Base-by-base conservation (phyloP, 2,888 invertebrate genomes). In the Cephonodes hylas region DNA sequence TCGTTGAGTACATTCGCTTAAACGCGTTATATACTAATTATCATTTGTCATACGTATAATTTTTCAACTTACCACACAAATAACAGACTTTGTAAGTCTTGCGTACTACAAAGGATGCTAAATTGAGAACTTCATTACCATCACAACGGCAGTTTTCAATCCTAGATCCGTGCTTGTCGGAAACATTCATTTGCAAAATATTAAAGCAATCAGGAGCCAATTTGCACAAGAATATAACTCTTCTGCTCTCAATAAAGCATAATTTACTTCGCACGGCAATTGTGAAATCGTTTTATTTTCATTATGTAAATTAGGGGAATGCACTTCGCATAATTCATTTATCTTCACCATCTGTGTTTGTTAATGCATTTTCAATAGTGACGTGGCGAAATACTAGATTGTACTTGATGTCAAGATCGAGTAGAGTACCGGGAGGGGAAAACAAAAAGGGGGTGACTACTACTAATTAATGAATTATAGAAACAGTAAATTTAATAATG, bases 221-320 rank as follows among this genome's bases (percentile, higher is more conserved):
- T 53, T 53, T 18, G 27, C 53, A 53, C 27, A 31, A 53, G 31
- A 31, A 53, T 44, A 44, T 53, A 31, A 53, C 53, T 53, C 53
- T 53, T 31, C 45, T 31, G 53, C 53, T 31, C 53, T 53, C 53
- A 31, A 53, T 53, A 53, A 53, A 53, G 53, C 20, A 53, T 53
- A 53, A 53, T 53, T 53, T 31, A 53, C 53, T 53, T 53, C 27
- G 27, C 8, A 53, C 31, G 27, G 53, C 53, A 53, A 53, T 31
- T 31, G 53, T 31, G 27, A 53, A 53, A 53, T 10, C 53, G 18
- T 53, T 53, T 53, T 53, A 53, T 53, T 53, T 53, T 15, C 53
- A 53, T 53, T 53, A 53, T 53, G 53, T 27, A 53, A 53, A 53
- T 53, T 53, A 53, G 27, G 27, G 53, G 31, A 48, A 53, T 53